These are phyloP conservation scores for Lycocerus yunnanus DNA, from an alignment of 2,888 invertebrate species.

Conservation along the genomic window DNA sequence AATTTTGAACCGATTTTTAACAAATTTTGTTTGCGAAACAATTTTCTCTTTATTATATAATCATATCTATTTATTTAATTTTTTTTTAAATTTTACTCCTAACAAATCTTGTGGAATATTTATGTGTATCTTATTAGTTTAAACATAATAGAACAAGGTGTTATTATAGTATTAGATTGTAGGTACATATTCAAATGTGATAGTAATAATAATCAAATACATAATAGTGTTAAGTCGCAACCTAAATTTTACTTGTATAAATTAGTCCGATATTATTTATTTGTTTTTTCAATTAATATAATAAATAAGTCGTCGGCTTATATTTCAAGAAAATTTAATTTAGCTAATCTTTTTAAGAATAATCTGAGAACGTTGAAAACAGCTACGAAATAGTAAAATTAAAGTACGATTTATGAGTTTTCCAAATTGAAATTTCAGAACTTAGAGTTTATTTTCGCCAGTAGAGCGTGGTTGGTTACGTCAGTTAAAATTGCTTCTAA, in stretches of 20 bases:
- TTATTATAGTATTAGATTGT: no score
- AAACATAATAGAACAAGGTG: no score
- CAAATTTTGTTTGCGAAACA: no score
- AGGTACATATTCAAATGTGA: no score
- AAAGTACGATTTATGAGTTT: slow-evolving; percentile 46
- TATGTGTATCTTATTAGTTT: no score
- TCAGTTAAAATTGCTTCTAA: slow-evolving; percentile 33
- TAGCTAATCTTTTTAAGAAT: slow-evolving; percentile 43
- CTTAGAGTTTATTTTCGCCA: slow-evolving; percentile 41
- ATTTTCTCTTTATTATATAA: no score
- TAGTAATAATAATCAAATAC: no score
- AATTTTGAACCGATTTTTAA: no score
- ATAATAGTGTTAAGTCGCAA: no score
- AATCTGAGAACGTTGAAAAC: slow-evolving; percentile 34
- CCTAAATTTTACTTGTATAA: neutral
- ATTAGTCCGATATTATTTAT: slow-evolving; percentile 25
- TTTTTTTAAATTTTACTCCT: no score
- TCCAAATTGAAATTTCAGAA: slow-evolving; percentile 47
- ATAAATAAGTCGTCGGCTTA: slow-evolving; percentile 35
- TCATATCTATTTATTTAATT: no score
- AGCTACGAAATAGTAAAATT: slow-evolving; percentile 44
- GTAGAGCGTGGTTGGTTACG: slow-evolving; percentile 40
- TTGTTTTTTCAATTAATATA: slow-evolving; percentile 21
- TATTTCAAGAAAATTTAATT: slow-evolving; percentile 43
- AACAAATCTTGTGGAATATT: no score